These are phyloP conservation scores for Drosophila sturtevanti DNA, from an alignment of 1,140 invertebrate species.

Conservation along the genomic window DNA sequence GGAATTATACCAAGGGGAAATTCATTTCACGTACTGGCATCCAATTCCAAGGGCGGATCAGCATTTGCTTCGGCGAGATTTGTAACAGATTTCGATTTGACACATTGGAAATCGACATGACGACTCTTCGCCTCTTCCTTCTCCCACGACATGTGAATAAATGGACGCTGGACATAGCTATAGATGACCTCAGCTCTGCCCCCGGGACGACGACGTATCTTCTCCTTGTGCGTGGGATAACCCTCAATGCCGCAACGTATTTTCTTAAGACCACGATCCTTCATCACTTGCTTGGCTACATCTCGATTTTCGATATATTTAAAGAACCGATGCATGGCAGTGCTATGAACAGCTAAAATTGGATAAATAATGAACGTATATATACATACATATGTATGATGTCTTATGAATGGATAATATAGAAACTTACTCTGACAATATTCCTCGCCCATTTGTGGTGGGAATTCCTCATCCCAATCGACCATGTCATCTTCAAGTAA, in stretches of 20 bases:
- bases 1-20: neutral
- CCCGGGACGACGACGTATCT: constrained; percentile 94
- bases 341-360: constrained; percentile 90
- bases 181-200: constrained; percentile 97
- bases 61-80: constrained; percentile 96
- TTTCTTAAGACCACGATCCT: constrained; percentile 98
- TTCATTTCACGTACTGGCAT: constrained; percentile 82
- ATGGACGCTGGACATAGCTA: constrained; percentile 99
- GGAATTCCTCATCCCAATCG: constrained; percentile 99
- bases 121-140: constrained; percentile 99
- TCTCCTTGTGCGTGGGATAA: constrained; percentile 99
- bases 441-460: constrained; percentile 99
- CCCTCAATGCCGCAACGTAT: constrained; percentile 99
- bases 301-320: constrained; percentile 99
- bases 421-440: constrained; percentile 94
- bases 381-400: too few species aligned
- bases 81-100: constrained; percentile 97
- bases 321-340: constrained; percentile 98
- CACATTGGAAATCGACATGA: constrained; percentile 99
- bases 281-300: constrained; percentile 99
- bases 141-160: constrained; percentile 99
- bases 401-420: neutral
- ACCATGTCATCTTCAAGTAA: constrained; percentile 97
- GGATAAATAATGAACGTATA: neutral
- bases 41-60: constrained; percentile 89